A percentile compares a stretch with the other conserved stretches of the same genome.
Evolutionary conservation across 2,888 invertebrate species (phyloP).

Genomic region (Polydesmus complanatus): DNA sequence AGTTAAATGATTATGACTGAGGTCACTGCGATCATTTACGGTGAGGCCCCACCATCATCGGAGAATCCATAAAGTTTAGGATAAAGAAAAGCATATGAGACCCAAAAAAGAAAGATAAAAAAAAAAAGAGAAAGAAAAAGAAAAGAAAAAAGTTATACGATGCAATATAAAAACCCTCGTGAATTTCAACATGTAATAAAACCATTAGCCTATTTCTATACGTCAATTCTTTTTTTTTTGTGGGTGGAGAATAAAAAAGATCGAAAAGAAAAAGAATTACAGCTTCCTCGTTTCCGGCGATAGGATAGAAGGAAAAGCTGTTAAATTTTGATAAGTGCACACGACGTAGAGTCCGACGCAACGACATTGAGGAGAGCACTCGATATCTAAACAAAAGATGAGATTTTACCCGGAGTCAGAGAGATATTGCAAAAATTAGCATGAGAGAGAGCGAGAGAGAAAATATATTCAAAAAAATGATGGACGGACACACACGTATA

Average conservation of each 20-base stretch:
- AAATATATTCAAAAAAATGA: background rate
- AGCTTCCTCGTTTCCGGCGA: conserved; percentile 22
- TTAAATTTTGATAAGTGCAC: conserved; percentile 22
- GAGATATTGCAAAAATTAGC: too few species aligned
- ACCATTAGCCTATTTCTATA: background rate
- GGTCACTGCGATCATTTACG: conserved; percentile 7
- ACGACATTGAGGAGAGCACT: conserved; percentile 23
- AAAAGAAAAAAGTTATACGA: background rate
- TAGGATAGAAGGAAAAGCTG: conserved; percentile 16
- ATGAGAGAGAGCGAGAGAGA: background rate
- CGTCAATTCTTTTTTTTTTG: background rate
- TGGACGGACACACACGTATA: background rate
- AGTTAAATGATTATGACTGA: conserved; percentile 11
- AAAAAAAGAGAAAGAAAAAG: background rate
- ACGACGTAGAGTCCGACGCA: conserved; percentile 23
- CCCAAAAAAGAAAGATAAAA: background rate
- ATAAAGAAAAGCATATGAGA: too few species aligned
- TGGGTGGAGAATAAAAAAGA: background rate
- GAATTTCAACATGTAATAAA: background rate
- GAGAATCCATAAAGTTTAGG: background rate
- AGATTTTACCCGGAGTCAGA: background rate
- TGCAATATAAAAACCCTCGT: background rate
- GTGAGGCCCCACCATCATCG: background rate
- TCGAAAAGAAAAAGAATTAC: conserved; percentile 16
- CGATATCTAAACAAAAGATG: conserved; percentile 19